Percentiles rank a stretch among this genome's conserved stretches.
These are phyloP conservation scores for Deilephila elpenor DNA, from an alignment of 2,888 invertebrate genomes.

Conservation along the genomic window DNA sequence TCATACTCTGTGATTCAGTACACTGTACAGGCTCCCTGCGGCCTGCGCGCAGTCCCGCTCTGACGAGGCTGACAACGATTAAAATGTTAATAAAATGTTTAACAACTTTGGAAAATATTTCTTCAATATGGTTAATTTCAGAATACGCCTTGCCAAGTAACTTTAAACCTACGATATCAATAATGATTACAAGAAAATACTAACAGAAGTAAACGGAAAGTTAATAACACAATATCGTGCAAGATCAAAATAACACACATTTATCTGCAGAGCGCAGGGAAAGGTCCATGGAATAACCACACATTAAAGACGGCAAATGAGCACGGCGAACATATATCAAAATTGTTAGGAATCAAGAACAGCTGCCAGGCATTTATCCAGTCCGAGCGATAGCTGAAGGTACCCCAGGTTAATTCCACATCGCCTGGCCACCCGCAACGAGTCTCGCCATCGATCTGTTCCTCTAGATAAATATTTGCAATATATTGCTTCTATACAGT, in stretches of 20 bases:
- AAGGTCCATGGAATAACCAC: not conserved
- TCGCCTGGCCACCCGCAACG: slow-evolving; percentile 47
- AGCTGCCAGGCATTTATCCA: slow-evolving; percentile 24
- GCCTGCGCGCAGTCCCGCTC: not conserved
- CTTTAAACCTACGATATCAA: not conserved
- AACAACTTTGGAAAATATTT: not conserved
- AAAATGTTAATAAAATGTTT: too few species aligned
- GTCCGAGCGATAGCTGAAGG: slow-evolving; percentile 28
- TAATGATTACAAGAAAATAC: not conserved
- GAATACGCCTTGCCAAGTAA: not conserved
- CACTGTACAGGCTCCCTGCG: slow-evolving; percentile 36
- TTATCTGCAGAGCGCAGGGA: not conserved
- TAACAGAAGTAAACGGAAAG: not conserved
- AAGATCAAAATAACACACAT: slow-evolving; percentile 5
- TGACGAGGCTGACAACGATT: not conserved
- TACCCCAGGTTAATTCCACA: slow-evolving; percentile 48
- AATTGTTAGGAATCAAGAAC: slow-evolving; percentile 30
- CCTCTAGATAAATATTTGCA: slow-evolving; percentile 42
- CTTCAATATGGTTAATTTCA: not conserved
- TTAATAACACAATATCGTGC: not conserved
- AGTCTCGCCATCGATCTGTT: slow-evolving; percentile 42
- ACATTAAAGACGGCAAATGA: not conserved
- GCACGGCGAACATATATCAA: slow-evolving; percentile 4
- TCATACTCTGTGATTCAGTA: slow-evolving; percentile 31
- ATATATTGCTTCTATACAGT: slow-evolving; percentile 37